A percentile compares a stretch with the other conserved stretches of the same genome.
Conservation (phyloP, 2,113 vertebrate species). For the Bos taurus region DNA sequence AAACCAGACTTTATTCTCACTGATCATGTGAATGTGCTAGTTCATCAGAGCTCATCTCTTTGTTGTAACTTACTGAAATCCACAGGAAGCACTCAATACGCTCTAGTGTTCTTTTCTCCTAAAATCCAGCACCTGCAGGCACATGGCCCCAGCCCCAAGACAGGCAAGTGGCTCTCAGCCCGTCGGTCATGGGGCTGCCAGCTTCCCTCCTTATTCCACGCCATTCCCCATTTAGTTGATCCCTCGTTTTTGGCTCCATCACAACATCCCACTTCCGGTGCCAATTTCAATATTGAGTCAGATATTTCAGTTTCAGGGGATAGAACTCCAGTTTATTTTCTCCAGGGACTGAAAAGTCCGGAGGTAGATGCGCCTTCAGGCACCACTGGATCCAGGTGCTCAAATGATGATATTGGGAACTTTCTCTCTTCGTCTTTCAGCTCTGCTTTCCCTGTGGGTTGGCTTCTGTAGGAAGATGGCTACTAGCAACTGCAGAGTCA, state of each 20-base stretch:
- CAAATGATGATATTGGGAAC: accelerated
- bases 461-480: neutral
- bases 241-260: neutral
- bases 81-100: too few species aligned
- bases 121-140: neutral
- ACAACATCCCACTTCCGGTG: neutral
- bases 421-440: neutral
- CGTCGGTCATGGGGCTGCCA: accelerated
- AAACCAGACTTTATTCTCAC: neutral
- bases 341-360: neutral
- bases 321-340: neutral
- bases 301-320: neutral
- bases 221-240: neutral
- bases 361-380: neutral
- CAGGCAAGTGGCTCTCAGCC: too few species aligned
- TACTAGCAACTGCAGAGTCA: neutral
- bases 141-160: neutral
- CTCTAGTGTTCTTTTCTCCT: neutral
- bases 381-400: neutral
- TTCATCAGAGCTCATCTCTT: neutral
- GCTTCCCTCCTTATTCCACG: neutral
- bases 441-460: neutral
- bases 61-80: neutral
- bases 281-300: neutral
- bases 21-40: neutral